Conservation (phyloP, 2,888 invertebrate genomes). For the Melanargia galathea region DNA sequence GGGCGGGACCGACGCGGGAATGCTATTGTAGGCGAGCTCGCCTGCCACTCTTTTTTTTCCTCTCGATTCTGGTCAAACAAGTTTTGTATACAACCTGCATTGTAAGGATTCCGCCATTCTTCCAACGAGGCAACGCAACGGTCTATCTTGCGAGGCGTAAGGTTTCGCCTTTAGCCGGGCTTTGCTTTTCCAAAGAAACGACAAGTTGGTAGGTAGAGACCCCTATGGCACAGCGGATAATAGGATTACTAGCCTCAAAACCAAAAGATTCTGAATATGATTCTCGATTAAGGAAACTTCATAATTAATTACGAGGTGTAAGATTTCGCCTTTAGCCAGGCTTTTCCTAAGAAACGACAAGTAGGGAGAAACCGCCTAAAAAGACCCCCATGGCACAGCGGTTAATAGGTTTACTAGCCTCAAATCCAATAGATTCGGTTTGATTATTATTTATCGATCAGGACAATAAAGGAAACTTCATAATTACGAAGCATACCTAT, state of each 20-base stretch:
- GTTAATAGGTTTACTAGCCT: too few relatives aligned
- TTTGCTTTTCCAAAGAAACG: conserved; percentile 24
- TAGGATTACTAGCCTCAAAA: background rate
- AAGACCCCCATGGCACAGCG: too few relatives aligned
- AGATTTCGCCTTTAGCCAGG: too few relatives aligned
- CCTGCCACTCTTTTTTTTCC: conserved; percentile 73
- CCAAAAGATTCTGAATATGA: background rate
- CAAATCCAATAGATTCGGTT: too few relatives aligned
- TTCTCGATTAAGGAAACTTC: background rate
- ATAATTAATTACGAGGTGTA: too few relatives aligned
- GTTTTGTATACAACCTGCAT: conserved; percentile 82
- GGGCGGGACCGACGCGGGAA: conserved; percentile 69
- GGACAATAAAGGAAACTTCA: too few relatives aligned
- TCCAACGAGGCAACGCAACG: conserved; percentile 62
- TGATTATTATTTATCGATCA: too few relatives aligned
- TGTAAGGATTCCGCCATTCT: conserved; percentile 81
- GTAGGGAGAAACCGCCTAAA: too few relatives aligned
- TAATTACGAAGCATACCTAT: too few relatives aligned
- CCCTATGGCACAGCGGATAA: background rate
- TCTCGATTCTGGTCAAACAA: conserved; percentile 81
- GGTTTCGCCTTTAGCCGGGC: conserved; percentile 49
- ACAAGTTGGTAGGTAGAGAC: background rate
- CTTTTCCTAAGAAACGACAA: background rate
- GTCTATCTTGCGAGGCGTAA: conserved; percentile 66
- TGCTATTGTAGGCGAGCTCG: conserved; percentile 82